phyloP scores from a whole-genome alignment of 2,113 vertebrate genomes.

The Elephas maximus region DNA sequence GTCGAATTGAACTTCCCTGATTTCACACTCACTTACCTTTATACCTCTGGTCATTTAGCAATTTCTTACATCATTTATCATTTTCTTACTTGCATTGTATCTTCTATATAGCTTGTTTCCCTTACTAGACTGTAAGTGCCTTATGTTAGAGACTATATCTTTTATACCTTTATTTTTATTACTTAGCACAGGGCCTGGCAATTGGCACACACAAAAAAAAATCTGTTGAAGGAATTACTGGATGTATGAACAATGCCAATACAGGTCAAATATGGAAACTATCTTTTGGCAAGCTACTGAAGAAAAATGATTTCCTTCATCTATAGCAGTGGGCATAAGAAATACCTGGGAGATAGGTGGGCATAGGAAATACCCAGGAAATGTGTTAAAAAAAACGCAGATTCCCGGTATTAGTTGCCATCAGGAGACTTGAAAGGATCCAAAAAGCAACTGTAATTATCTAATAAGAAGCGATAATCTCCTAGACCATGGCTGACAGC shows the following conservation, averaged over 20 bases:
- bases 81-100: slow-evolving; percentile 25
- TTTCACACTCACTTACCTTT: slow-evolving; percentile 26
- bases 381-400: slow-evolving; percentile 45
- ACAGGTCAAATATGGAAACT: neutral
- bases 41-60: slow-evolving; percentile 13
- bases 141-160: neutral
- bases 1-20: slow-evolving; percentile 47
- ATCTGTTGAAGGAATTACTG: slow-evolving; percentile 53
- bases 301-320: slow-evolving; percentile 51
- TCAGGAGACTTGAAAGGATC: neutral
- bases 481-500: neutral
- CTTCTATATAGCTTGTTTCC: neutral
- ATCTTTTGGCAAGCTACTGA: neutral
- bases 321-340: slow-evolving; percentile 59
- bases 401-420: slow-evolving; percentile 54
- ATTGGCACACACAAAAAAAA: neutral
- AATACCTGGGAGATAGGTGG: slow-evolving; percentile 1
- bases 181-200: neutral
- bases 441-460: neutral
- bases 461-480: slow-evolving; percentile 39
- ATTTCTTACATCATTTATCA: slow-evolving; percentile 45
- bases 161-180: slow-evolving; percentile 29
- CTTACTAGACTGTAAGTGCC: neutral
- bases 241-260: neutral
- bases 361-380: slow-evolving; percentile 49